Base-by-base conservation (phyloP, 1,140 invertebrate species). In the Zophobas morio region DNA sequence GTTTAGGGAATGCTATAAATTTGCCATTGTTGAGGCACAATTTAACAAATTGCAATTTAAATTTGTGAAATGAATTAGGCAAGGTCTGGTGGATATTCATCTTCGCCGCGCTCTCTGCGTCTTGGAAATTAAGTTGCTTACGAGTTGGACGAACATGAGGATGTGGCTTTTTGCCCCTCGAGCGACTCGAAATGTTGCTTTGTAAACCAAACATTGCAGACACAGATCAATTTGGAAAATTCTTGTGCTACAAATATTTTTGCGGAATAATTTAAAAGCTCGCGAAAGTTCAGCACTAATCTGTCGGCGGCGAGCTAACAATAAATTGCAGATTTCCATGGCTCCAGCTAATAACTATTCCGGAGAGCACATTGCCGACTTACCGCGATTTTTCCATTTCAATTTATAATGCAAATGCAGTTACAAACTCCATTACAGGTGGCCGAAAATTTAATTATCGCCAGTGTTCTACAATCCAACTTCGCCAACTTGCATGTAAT, bases 401-500 rank as follows among this genome's bases (percentile, higher is more conserved):
- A 66, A 66, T 66, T 33, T 66, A 37, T 37, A 46, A 66, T 66
- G 60, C 60, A 66, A 66, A 66, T 66, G 60, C 60, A 66, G 60
- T 66, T 66, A 66, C 37, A 66, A 66, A 66, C 60, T 66, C 60
- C 60, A 66, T 66, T 66, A 66, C 60, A 66, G 60, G 60, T 66
- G 60, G 60, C 40, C 60, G 60, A 66, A 66, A 66, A 66, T 66
- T 66, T 66, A 66, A 66, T 66, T 66, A 66, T 66, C 39, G 60
- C 60, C 60, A 66, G 60, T 66, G 60, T 66, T 66, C 60, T 46
- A 46, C 60, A 66, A 66, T 66, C 60, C 60, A 66, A 66, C 39
- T 66, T 66, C 33, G 2, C 20, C 37, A 40, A 66, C 8, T 42
- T 66, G 60, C 60, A 66, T 66, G 39, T 66, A 66, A 66, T 66